Evolutionary conservation across 2,113 vertebrate genomes (phyloP).

Genomic region (Mobula hypostoma): DNA sequence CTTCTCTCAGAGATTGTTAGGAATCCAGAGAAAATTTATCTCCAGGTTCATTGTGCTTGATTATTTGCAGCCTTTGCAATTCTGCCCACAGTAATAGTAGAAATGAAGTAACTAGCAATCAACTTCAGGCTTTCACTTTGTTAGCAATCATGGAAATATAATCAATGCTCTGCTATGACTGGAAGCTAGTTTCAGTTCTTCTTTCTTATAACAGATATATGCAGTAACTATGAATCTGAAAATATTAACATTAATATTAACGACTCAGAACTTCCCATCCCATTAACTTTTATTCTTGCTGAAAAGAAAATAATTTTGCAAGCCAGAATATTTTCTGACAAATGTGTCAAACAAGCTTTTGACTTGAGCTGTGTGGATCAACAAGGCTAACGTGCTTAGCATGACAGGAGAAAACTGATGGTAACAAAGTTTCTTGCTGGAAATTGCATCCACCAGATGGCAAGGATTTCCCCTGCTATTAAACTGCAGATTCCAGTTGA

Average conservation of each 20-base stretch:
- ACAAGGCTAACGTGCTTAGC: neutral
- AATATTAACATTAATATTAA: neutral
- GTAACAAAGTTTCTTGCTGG: neutral
- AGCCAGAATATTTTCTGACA: neutral
- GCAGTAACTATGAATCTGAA: neutral
- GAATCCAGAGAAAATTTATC: neutral
- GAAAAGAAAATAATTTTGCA: neutral
- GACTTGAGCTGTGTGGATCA: neutral
- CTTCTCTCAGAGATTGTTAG: no score
- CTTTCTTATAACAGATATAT: neutral
- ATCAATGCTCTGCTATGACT: neutral
- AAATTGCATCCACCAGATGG: conserved; percentile 19
- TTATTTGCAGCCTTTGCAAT: neutral
- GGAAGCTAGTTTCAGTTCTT: neutral
- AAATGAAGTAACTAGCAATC: neutral
- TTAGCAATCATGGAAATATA: neutral
- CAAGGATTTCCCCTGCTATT: conserved; percentile 3
- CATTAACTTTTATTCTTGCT: neutral
- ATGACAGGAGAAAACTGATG: neutral
- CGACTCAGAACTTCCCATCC: neutral
- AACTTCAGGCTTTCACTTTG: neutral
- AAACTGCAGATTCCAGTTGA: conserved; percentile 22
- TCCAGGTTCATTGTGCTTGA: neutral
- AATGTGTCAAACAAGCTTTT: neutral
- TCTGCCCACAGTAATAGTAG: neutral